phyloP scores from a whole-genome alignment of 2,113 vertebrate species.

The Megaceryle maxima region DNA sequence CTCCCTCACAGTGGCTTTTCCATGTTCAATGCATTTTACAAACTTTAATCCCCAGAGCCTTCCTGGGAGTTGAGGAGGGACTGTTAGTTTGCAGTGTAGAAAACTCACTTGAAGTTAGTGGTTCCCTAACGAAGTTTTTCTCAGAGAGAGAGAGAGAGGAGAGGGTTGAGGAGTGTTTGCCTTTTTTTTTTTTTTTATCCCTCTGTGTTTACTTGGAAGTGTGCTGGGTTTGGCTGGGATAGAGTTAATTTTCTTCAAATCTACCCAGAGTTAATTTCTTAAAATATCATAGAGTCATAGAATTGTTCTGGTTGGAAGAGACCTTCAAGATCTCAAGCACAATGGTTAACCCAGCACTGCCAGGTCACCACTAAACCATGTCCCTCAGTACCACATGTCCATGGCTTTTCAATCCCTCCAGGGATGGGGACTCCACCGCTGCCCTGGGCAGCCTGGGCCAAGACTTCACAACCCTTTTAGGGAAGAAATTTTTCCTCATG shows the following conservation, averaged over 20 bases:
- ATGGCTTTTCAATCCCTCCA: too few species aligned
- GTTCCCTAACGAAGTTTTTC: not conserved
- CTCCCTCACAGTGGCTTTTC: conserved; percentile 1
- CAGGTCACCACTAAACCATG: too few species aligned
- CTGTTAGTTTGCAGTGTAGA: not conserved
- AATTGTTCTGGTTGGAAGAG: too few species aligned
- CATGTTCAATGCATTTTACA: not conserved
- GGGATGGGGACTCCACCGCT: too few species aligned
- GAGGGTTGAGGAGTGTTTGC: not conserved
- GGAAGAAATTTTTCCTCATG: too few species aligned
- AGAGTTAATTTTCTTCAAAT: not conserved
- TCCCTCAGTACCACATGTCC: too few species aligned
- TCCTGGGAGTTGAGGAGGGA: not conserved
- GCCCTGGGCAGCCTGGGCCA: too few species aligned
- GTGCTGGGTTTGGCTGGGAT: not conserved
- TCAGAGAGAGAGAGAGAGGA: not conserved
- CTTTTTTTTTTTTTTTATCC: not conserved
- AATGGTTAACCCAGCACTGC: too few species aligned
- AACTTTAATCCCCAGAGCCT: not conserved
- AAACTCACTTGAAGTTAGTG: not conserved
- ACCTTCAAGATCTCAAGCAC: too few species aligned
- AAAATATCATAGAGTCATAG: not conserved
- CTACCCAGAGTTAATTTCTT: not conserved
- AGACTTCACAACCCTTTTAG: too few species aligned
- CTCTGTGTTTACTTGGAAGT: conserved; percentile 28